Evolutionary conservation across 1,140 invertebrate species (phyloP), one percentile per base, ranked within the genome.

Genomic region (Hetaerina americana): DNA sequence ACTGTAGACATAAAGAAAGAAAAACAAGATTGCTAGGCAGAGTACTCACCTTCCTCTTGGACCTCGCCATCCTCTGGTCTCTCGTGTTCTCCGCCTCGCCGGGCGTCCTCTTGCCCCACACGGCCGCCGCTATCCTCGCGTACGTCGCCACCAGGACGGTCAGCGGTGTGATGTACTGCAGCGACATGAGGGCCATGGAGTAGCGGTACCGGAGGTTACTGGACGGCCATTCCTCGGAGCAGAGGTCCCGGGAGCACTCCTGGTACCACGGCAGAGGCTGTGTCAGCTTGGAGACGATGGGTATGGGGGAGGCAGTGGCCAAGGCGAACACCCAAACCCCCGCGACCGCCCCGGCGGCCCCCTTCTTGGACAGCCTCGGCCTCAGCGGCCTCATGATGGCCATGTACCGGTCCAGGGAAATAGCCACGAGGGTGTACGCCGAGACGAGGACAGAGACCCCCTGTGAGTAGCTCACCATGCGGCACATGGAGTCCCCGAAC

Each of bases 81-180:
- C 94, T 80, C 18, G 85, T 85, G 75, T 90, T 89, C 78, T 95
- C 88, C 0, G 93, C 92, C 80, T 95, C 93, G 0, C 93, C 93
- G 0, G 92, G 93, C 0, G 90, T 88, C 66, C 87, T 84, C 77
- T 93, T 92, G 8, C 92, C 92, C 94, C 94, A 97, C 15, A 97
- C 92, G 8, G 91, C 90, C 12, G 92, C 82, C 0, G 89, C 92
- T 66, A 97, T 96, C 66, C 91, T 85, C 0, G 89, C 87, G 78
- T 97, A 97, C 0, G 93, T 95, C 78, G 92, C 92, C 22, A 95
- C 82, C 0, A 97, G 85, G n/a, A 95, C 91, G 3, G 85, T 77
- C 66, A 95, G 82, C 0, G 95, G 95, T 66, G 95, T 82, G 57
- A 92, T 85, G 78, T 95, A 96, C 81, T 97, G 94, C 15, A 96